Evolutionary conservation across 1,140 invertebrate genomes (phyloP), one percentile per base, ranked within the genome.

Genomic region (Acromyrmex heyeri): DNA sequence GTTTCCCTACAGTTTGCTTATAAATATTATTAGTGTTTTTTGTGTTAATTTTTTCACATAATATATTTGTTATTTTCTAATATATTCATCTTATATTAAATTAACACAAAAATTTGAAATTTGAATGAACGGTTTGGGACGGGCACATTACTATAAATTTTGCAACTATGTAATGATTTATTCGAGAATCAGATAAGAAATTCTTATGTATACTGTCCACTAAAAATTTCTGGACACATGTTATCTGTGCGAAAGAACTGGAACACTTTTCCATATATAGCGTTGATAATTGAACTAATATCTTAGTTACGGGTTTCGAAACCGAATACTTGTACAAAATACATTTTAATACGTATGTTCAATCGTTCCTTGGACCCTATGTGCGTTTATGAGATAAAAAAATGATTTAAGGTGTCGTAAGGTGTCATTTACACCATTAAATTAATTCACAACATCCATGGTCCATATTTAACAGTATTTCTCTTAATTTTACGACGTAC

Each of bases 391-490:
- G 65, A 70, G 78, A 69, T 48, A 50, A 57, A 44, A 70, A 57
- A 57, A 57, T 81, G 78, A 81, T 81, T 81, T 81, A 81, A 70
- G 34, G 2, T 81, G 50, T 27, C 65, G 30, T 81, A 81, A 81
- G 78, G 21, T 81, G 65, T 70, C 34, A 57, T 70, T 81, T 81
- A 81, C 50, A 50, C 55, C 34, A 44, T 73, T 57, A 72, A 48
- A 38, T 30, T 87, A 87, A 86, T 87, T 86, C 69, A 86, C 21
- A 12, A 48, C 21, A 44, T 24, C 12, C n/a, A 14, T n/a, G 55
- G 70, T 61, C 64, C 55, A 50, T 70, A 81, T 83, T 76, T n/a
- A 61, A 62, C 7, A 38, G 12, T 16, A 5, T 30, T 55, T 18
- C 12, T 16, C 21, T 48, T 5, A 12, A 57, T 7, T 85, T 77